phyloP scores from a whole-genome alignment of 2,888 invertebrate genomes.

The Orchesellides sinensis region DNA sequence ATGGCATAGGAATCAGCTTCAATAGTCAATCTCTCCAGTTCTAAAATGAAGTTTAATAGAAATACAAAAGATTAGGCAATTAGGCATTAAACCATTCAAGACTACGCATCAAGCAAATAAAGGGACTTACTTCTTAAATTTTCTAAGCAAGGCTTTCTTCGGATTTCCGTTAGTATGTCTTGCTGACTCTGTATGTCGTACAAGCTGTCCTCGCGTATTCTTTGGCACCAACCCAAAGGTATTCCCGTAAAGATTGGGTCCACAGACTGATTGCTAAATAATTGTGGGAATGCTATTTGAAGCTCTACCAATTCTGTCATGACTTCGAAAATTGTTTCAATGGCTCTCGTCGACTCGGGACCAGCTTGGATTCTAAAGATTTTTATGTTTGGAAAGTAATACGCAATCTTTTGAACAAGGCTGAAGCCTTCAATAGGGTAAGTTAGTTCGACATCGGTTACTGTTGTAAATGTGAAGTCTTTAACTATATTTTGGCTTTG shows the following conservation, averaged over 20 bases:
- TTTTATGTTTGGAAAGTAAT: slow-evolving; percentile 11
- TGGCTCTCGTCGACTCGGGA: background rate
- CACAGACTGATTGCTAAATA: background rate
- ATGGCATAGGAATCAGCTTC: background rate
- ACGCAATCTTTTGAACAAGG: background rate
- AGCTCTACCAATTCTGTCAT: slow-evolving; percentile 4
- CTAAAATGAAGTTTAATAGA: background rate
- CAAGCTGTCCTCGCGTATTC: background rate
- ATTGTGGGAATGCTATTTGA: background rate
- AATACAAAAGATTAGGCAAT: background rate
- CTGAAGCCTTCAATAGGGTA: background rate
- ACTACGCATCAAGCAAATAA: background rate
- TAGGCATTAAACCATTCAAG: background rate
- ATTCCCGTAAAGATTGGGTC: slow-evolving; percentile 33
- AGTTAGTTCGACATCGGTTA: background rate
- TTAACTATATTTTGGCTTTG: background rate
- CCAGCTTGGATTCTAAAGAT: background rate
- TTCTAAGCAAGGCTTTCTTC: slow-evolving; percentile 4
- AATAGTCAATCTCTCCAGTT: slow-evolving; percentile 9
- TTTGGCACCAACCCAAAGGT: background rate
- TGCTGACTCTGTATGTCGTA: background rate
- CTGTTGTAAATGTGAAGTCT: background rate
- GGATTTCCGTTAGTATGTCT: background rate
- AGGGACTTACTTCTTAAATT: slow-evolving; percentile 19
- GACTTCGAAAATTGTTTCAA: slow-evolving; percentile 4